A percentile compares a stretch with the other conserved stretches of the same genome.
Evolutionary conservation across 53 echinoderm and acorn worm genomes (phyloP).

Genomic region (Patiria pectinifera): DNA sequence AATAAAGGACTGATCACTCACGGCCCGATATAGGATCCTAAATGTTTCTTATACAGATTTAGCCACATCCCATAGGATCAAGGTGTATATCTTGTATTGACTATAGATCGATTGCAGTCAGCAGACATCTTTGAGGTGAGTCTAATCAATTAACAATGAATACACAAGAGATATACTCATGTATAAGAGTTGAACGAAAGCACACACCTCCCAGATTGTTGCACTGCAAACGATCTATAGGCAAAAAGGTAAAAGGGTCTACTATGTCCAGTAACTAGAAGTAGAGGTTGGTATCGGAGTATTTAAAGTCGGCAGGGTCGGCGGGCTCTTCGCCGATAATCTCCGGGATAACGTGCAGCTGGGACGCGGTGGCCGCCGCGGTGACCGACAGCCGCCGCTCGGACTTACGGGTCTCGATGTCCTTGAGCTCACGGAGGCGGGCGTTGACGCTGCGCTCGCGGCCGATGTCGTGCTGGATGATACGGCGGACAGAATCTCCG

Average conservation of each 20-base stretch:
- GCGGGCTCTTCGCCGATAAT: conserved; percentile 59
- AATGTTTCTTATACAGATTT: too few species aligned
- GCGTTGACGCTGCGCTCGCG: conserved; percentile 50
- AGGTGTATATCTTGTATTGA: too few species aligned
- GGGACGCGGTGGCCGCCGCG: conserved; percentile 15
- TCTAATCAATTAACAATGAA: too few species aligned
- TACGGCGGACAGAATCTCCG: conserved; percentile 42
- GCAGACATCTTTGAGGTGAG: too few species aligned
- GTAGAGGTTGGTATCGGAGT: conserved; percentile 72
- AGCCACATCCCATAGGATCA: too few species aligned
- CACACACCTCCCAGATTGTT: too few species aligned
- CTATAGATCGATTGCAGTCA: too few species aligned
- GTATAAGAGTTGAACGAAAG: too few species aligned
- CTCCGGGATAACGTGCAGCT: conserved; percentile 61
- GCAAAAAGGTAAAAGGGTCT: not conserved
- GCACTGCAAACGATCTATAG: too few species aligned
- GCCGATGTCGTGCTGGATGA: conserved; percentile 52
- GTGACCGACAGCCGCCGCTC: conserved; percentile 60
- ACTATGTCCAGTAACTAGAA: conserved; percentile 29
- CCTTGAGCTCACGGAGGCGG: conserved; percentile 56
- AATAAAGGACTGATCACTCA: too few species aligned
- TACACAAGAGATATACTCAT: too few species aligned
- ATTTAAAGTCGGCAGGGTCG: conserved; percentile 67
- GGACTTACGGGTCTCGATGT: conserved; percentile 43
- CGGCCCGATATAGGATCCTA: too few species aligned